Evolutionary conservation across 2,113 vertebrate species (phyloP), one percentile per base, ranked within the genome.

Genomic region (Speoplatyrhinus poulsoni): DNA sequence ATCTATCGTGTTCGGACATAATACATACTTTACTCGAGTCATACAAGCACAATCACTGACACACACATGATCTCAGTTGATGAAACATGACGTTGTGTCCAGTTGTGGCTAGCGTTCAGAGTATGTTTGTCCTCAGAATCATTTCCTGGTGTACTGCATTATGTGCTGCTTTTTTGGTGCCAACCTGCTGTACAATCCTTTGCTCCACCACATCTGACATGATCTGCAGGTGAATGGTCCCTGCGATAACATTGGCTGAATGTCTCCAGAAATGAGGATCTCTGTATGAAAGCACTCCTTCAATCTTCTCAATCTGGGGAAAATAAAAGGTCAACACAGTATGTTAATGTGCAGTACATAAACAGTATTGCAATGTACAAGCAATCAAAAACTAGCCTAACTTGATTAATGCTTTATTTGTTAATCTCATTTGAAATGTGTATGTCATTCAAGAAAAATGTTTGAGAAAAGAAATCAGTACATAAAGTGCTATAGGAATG

Each of bases 221-320:
- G 58, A 96, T 93, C 83, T 99, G 96, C n/a, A 99, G 93, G 71
- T 99, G 97, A 86, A 99, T 92, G 73, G 98, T 99, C 69, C 96
- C 98, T 63, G 94, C 96, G n/a, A 99, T 80, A 77, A 96, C 81
- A 80, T 70, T 95, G 61, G 97, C 96, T 12, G 97, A 99, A 73
- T 99, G 98, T 73, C 96, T 96, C 98, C 98, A 99, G 86, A 99
- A 96, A 83, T 98, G 97, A 77, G 97, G 87, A 83, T 99, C 97
- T 89, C 98, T 93, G 87, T 95, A 99, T 12, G 97, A 99, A 85
- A 99, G 87, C 63, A 99, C 92, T 56, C 98, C 98, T 82, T 99
- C 98, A 48, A 97, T 94, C 92, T 98, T 98, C 67, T 97, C 95
- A 72, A 99, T 93, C 98, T 99, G 92, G 77, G 82, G 66, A 0